Evolutionary conservation across 2,113 vertebrate species (phyloP).

Genomic region (Bucco capensis): DNA sequence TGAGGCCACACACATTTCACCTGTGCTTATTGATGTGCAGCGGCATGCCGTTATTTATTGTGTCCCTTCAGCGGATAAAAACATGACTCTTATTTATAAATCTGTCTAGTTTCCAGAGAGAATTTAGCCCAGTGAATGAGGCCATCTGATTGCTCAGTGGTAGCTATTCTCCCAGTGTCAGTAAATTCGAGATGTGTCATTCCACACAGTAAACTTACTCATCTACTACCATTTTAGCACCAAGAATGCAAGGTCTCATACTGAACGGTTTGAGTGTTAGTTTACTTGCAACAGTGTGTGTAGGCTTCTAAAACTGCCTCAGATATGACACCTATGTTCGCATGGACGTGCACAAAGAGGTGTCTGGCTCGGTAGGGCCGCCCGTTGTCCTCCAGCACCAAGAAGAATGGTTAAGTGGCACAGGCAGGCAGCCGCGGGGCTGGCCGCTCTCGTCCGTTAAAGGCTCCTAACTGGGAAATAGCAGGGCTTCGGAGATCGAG

Average conservation of each 20-base stretch:
- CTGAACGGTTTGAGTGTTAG: fast-evolving
- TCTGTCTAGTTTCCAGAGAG: neutral
- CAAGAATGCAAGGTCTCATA: neutral
- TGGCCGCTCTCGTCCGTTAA: neutral
- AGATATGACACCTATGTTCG: fast-evolving
- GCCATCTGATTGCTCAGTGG: neutral
- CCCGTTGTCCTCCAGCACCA: neutral
- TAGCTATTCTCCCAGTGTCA: too few relatives aligned
- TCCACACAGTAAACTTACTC: neutral
- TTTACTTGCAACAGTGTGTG: fast-evolving
- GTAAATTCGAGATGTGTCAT: neutral
- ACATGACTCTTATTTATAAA: neutral
- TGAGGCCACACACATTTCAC: neutral
- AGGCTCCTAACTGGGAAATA: too few relatives aligned
- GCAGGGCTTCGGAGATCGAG: neutral
- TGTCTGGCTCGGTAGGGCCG: neutral
- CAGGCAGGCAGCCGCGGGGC: neutral
- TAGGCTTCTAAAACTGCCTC: too few relatives aligned
- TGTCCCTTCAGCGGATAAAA: neutral
- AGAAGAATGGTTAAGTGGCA: too few relatives aligned
- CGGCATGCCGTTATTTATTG: neutral
- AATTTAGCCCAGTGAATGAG: neutral
- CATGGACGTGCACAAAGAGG: fast-evolving
- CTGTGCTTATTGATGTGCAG: fast-evolving
- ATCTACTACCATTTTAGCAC: neutral